Base-by-base conservation (phyloP, 2,888 invertebrate genomes). In the Agonum fuliginosum region DNA sequence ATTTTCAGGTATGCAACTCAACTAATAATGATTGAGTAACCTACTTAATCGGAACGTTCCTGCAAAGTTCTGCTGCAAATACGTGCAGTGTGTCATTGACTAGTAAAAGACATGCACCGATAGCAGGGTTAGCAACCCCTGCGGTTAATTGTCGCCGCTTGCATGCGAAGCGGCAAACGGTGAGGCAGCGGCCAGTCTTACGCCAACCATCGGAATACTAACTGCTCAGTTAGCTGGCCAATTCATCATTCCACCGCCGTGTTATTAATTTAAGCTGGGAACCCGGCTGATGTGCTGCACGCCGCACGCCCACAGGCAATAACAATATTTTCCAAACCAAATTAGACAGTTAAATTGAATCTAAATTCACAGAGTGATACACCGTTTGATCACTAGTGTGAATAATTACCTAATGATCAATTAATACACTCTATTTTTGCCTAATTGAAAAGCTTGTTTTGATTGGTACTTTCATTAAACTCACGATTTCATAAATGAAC, bases 181-280 rank as follows among this genome's bases (percentile, higher is more conserved):
- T 30, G 20, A 34, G n/a, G n/a, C n/a, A 30, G 67, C 67, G 34
- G 54, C 17, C 34, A 65, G 46, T 62, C 62, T 43, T 30, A 30
- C 51, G n/a, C n/a, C n/a, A 30, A 75, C 67, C 67, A 58, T 34
- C 51, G 43, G 77, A 43, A 77, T 70, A 77, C 77, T 77, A 77
- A 77, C 77, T 70, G 70, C 41, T 54, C 77, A 77, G 69, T 77
- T 77, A 77, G 22, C 58, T 43, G 20, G 43, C 27, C 77, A 58
- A 77, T 77, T 77, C 69, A 77, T 77, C 77, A 77, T 70, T 70
- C 70, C 37, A 41, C 10, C 70, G 70, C 24, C 58, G 51, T 69
- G 58, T 77, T 77, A 77, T 77, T 77, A 77, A 77, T 77, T 77
- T 77, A 77, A 58, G n/a, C 30, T 37, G 54, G 37, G 54, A 72